phyloP scores from a whole-genome alignment of 37 sponge, comb jelly and placozoan species.

The Haliclona indistincta region DNA sequence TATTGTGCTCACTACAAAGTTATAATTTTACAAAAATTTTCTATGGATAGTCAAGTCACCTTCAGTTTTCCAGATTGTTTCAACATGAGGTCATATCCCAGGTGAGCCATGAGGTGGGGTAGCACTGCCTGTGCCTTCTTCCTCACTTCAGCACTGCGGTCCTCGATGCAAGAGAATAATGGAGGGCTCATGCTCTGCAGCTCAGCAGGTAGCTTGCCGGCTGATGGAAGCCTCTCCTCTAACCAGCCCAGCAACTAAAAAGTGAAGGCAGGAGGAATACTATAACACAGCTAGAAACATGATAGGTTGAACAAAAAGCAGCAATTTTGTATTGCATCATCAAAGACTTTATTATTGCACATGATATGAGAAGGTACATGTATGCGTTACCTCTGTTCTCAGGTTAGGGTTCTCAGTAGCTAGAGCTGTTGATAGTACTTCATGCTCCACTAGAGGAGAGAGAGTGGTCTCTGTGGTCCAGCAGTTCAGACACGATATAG shows the following conservation, averaged over 20 bases:
- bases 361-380: background rate
- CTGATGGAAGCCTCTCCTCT: slow-evolving; percentile 72
- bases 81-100: slow-evolving; percentile 72
- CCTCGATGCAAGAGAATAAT: slow-evolving; percentile 71
- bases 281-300: too few relatives aligned
- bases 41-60: slow-evolving; percentile 16
- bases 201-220: slow-evolving; percentile 64
- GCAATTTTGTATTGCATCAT: too few relatives aligned
- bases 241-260: slow-evolving; percentile 70
- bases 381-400: slow-evolving; percentile 58
- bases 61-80: slow-evolving; percentile 51
- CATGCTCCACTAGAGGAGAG: slow-evolving; percentile 63
- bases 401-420: slow-evolving; percentile 86
- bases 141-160: slow-evolving; percentile 81
- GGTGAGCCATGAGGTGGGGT: slow-evolving; percentile 59
- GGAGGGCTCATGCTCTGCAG: slow-evolving; percentile 50
- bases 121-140: slow-evolving; percentile 69
- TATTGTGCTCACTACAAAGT: background rate
- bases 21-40: background rate
- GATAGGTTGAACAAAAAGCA: too few relatives aligned
- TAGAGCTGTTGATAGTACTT: slow-evolving; percentile 63
- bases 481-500: slow-evolving; percentile 56
- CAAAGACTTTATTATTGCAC: background rate
- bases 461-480: slow-evolving; percentile 60
- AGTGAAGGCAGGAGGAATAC: too few relatives aligned